These are phyloP conservation scores for Chrysodeixis includens DNA, from an alignment of 2,888 invertebrate species.

Conservation along the genomic window DNA sequence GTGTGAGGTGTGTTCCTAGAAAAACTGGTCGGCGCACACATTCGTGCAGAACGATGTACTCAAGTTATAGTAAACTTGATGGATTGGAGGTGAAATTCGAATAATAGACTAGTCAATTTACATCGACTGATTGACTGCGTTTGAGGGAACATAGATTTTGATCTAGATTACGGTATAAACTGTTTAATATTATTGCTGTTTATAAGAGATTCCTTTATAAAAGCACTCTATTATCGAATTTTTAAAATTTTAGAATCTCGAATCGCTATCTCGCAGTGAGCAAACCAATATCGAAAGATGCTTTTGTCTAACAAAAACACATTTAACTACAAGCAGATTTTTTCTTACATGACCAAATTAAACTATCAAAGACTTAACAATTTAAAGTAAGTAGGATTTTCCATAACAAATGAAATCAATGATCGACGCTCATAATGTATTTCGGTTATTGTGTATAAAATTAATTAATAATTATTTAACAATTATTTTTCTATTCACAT, in stretches of 20 bases:
- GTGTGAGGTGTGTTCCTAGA: not conserved
- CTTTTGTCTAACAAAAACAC: no score
- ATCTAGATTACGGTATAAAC: not conserved
- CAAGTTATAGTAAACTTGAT: not conserved
- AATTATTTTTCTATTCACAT: not conserved
- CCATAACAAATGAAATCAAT: no score
- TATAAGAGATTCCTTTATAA: no score
- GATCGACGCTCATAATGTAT: not conserved
- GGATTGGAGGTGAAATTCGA: constrained; percentile 3
- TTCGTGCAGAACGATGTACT: not conserved
- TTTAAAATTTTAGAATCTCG: no score
- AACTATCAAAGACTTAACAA: no score
- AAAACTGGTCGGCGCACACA: constrained; percentile 3
- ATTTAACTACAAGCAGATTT: no score
- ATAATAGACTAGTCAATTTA: not conserved
- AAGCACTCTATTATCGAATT: no score
- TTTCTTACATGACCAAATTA: no score
- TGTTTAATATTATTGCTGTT: no score
- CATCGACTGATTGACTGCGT: not conserved
- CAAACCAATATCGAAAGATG: no score
- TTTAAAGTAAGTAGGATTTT: no score
- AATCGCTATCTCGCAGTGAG: no score
- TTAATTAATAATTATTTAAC: not conserved
- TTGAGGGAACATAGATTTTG: not conserved
- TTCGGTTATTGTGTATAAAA: not conserved